A percentile compares a stretch with the other conserved stretches of the same genome.
Evolutionary conservation across 2,888 invertebrate genomes (phyloP).

Genomic region (Nephrotoma guestfalica): DNA sequence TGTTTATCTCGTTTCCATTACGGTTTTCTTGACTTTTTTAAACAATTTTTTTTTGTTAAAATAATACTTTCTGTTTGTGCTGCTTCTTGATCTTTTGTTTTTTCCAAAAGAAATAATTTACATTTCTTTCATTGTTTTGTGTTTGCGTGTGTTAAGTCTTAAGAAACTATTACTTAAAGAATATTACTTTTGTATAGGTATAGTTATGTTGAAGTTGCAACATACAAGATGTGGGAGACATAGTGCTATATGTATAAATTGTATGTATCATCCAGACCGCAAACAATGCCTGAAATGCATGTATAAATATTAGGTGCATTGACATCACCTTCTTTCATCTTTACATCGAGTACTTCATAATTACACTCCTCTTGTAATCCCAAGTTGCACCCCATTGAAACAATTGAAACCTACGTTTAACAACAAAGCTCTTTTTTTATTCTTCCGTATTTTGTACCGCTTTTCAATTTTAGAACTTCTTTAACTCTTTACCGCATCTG

Average conservation of each 20-base stretch:
- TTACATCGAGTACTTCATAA: neutral
- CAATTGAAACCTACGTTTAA: neutral
- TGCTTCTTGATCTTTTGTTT: neutral
- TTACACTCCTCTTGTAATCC: neutral
- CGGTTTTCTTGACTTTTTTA: neutral
- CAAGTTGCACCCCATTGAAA: neutral
- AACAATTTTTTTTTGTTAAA: neutral
- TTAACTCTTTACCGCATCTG: neutral
- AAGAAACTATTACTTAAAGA: neutral
- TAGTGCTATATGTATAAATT: neutral
- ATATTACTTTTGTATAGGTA: neutral
- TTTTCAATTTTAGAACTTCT: neutral
- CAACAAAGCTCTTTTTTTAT: neutral
- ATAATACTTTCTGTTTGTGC: neutral
- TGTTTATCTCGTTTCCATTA: neutral
- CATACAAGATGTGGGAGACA: neutral
- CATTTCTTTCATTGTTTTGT: neutral
- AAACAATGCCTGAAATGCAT: neutral
- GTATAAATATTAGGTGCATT: neutral
- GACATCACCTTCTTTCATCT: neutral
- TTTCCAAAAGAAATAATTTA: neutral
- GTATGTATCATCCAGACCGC: neutral
- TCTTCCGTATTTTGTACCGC: neutral
- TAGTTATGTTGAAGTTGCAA: neutral
- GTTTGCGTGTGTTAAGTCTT: neutral